Percentiles rank a stretch among this genome's conserved stretches.
Conservation (phyloP, 2,797 vertebrate genomes). For the Smutsia temminckii region DNA sequence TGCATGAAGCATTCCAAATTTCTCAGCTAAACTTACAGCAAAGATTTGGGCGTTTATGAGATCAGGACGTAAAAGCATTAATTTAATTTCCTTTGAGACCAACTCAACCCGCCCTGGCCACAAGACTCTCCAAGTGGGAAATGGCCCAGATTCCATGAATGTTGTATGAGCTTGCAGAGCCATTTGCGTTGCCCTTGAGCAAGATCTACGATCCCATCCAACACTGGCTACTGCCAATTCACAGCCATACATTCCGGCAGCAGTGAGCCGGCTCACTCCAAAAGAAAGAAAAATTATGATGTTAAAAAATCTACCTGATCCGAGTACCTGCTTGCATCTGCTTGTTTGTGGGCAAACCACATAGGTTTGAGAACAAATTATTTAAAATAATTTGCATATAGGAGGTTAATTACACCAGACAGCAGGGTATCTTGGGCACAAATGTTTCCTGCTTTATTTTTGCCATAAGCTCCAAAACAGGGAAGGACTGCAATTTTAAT, state of each 20-base stretch:
- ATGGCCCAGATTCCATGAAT: conserved; percentile 52
- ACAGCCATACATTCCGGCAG: background rate
- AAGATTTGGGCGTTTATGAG: conserved; percentile 6
- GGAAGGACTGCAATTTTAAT: background rate
- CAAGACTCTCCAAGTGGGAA: conserved; percentile 11
- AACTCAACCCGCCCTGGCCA: background rate
- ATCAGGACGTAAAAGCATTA: conserved; percentile 34
- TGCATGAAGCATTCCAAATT: background rate
- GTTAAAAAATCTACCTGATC: conserved; percentile 15
- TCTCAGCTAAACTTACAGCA: background rate
- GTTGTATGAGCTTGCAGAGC: conserved; percentile 51
- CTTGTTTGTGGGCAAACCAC: background rate
- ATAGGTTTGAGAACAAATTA: background rate
- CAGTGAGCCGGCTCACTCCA: conserved; percentile 28
- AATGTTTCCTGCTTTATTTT: background rate
- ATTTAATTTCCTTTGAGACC: conserved; percentile 61
- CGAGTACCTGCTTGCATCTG: background rate
- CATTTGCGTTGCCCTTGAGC: conserved; percentile 5
- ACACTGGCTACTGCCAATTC: background rate
- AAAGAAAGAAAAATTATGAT: conserved; percentile 40
- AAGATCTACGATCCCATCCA: conserved; percentile 51
- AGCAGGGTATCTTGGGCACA: background rate
- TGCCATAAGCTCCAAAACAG: background rate
- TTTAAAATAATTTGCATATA: conserved; percentile 19
- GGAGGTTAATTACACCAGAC: conserved; percentile 9